Evolutionary conservation across 2,113 vertebrate species (phyloP).

Genomic region (Gorilla gorilla): DNA sequence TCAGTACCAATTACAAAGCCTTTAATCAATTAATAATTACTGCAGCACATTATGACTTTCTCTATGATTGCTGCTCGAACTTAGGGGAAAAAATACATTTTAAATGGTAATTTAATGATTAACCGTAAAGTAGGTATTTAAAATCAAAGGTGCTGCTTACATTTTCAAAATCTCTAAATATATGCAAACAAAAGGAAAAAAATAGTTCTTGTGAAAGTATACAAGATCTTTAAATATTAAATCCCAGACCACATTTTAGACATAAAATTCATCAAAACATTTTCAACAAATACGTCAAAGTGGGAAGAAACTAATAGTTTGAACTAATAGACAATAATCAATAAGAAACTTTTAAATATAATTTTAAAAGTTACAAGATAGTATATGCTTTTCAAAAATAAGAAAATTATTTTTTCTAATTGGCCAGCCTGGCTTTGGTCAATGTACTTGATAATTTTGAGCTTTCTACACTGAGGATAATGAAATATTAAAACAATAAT

Average conservation of each 20-base stretch:
- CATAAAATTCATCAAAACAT: constrained; percentile 11
- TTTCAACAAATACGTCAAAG: not conserved
- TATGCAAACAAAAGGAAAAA: not conserved
- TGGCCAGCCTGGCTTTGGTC: not conserved
- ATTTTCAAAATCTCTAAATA: not conserved
- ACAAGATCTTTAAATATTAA: constrained; percentile 11
- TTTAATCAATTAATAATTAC: not conserved
- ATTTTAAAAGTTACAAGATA: not conserved
- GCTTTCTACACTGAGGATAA: not conserved
- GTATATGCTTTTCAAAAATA: not conserved
- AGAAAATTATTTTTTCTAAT: not conserved
- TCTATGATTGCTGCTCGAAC: not conserved
- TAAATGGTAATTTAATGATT: not conserved
- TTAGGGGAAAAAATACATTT: not conserved
- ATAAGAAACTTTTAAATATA: not conserved
- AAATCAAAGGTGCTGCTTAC: not conserved
- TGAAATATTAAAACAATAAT: not conserved
- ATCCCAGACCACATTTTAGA: not conserved
- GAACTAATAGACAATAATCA: not conserved
- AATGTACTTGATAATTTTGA: not conserved
- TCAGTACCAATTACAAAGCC: not conserved
- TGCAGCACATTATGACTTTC: not conserved
- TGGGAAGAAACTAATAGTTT: not conserved
- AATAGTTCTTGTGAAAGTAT: not conserved
- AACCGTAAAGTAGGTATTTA: not conserved